phyloP scores from a whole-genome alignment of 2,888 invertebrate genomes.

The Eupithecia subfuscata region DNA sequence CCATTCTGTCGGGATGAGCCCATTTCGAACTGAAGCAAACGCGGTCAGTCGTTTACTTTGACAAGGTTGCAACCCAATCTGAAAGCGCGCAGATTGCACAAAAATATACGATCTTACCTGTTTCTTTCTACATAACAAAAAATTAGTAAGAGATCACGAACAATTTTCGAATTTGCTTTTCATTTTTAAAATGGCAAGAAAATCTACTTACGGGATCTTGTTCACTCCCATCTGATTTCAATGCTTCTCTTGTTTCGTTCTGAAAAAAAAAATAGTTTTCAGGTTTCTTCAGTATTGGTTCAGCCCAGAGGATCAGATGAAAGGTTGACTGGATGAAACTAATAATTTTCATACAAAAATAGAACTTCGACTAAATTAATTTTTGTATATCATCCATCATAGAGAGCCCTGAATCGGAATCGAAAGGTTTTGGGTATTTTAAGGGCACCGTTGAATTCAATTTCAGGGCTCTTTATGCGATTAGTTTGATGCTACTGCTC shows the following conservation, averaged over 20 bases:
- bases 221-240: conserved; percentile 90
- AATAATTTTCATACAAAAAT: background rate
- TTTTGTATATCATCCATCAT: too few relatives aligned
- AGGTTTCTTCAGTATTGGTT: background rate
- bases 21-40: background rate
- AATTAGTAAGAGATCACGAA: background rate
- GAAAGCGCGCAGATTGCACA: too few relatives aligned
- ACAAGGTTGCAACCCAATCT: background rate
- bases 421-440: too few relatives aligned
- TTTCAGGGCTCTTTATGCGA: too few relatives aligned
- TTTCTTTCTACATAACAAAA: background rate
- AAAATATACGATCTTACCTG: background rate
- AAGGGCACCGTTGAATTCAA: too few relatives aligned
- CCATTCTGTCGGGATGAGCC: background rate
- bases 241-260: conserved; percentile 88
- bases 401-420: too few relatives aligned
- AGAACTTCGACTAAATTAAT: too few relatives aligned
- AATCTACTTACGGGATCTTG: conserved; percentile 88
- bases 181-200: background rate
- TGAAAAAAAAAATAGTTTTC: conserved; percentile 51
- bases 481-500: too few relatives aligned
- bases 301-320: too few relatives aligned
- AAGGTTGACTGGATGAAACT: background rate
- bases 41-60: background rate
- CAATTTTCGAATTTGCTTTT: background rate